A percentile compares a stretch with the other conserved stretches of the same genome.
phyloP scores from a whole-genome alignment of 2,113 vertebrate species.

The Pavo muticus region DNA sequence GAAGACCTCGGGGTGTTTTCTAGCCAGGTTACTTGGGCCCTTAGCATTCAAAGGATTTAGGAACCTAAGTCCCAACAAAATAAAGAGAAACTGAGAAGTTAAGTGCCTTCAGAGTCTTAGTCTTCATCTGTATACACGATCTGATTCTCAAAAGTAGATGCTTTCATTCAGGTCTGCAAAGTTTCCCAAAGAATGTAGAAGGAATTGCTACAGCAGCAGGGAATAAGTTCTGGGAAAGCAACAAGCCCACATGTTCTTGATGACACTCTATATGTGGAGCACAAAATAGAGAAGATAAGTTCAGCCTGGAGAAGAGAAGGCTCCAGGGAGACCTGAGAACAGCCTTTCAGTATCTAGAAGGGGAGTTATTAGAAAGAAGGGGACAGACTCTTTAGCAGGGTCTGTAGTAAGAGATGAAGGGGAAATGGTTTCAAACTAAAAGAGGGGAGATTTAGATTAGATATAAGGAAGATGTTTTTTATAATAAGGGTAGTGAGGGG shows the following conservation, averaged over 20 bases:
- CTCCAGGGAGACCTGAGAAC: no score
- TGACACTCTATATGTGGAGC: not conserved
- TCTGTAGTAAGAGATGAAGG: no score
- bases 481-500: no score
- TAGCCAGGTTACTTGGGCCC: not conserved
- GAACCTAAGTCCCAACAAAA: not conserved
- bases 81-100: not conserved
- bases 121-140: not conserved
- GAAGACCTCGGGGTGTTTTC: not conserved
- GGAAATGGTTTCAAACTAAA: no score
- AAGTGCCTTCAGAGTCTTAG: not conserved
- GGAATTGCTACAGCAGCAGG: not conserved
- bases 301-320: no score
- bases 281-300: not conserved
- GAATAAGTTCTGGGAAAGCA: not conserved
- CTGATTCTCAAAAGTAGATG: not conserved
- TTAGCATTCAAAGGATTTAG: constrained; percentile 10
- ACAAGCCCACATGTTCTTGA: not conserved
- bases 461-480: no score
- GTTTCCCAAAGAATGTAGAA: not conserved
- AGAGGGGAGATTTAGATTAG: no score
- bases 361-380: no score
- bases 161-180: not conserved
- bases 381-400: no score
- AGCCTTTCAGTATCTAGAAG: no score